phyloP scores from a whole-genome alignment of 2,797 vertebrate species.

The Ibycter americanus region DNA sequence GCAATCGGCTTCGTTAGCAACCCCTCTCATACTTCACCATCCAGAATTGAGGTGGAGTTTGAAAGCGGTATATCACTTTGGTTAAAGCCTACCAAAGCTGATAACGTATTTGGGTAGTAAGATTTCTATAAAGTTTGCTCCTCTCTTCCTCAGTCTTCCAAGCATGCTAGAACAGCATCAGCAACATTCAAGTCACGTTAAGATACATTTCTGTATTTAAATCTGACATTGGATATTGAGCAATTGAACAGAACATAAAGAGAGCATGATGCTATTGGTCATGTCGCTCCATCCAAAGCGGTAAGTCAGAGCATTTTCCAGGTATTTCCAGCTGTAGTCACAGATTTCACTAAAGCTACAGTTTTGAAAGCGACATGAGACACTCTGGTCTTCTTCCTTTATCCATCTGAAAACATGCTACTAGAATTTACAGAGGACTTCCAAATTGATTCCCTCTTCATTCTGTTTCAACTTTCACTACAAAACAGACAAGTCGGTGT shows the following conservation, averaged over 20 bases:
- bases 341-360: constrained; percentile 51
- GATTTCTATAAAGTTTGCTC: not conserved
- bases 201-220: not conserved
- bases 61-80: not conserved
- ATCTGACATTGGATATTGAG: not conserved
- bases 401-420: constrained; percentile 29
- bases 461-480: constrained; percentile 21
- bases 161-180: not conserved
- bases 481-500: constrained; percentile 13
- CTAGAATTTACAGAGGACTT: constrained; percentile 49
- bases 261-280: not conserved
- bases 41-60: not conserved
- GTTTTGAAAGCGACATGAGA: constrained; percentile 43
- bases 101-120: not conserved
- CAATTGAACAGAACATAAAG: not conserved
- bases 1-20: not conserved
- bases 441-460: constrained; percentile 45
- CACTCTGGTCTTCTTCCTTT: constrained; percentile 23
- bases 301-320: not conserved
- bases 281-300: not conserved
- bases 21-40: not conserved
- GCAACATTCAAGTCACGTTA: not conserved
- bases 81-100: not conserved
- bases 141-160: not conserved
- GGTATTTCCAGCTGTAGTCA: constrained; percentile 35